Evolutionary conservation across 2,797 vertebrate species (phyloP).

Genomic region (Lithobates sylvaticus): DNA sequence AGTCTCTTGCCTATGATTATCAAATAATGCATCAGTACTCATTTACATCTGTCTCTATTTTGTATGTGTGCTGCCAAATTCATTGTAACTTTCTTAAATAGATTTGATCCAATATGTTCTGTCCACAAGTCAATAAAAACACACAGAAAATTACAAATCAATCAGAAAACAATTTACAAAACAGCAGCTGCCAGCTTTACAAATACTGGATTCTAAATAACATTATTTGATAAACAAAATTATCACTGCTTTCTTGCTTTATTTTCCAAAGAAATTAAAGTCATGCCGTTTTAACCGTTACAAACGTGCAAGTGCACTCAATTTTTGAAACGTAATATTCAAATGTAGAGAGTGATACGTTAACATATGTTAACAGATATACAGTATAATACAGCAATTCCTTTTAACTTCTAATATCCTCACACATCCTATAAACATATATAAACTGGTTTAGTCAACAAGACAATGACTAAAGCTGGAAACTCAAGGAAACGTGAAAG

Average conservation of each 20-base stretch:
- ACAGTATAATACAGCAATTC: too few species aligned
- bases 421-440: too few species aligned
- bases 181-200: conserved; percentile 15
- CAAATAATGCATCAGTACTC: background rate
- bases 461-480: too few species aligned
- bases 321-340: too few species aligned
- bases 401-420: too few species aligned
- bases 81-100: conserved; percentile 14
- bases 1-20: background rate
- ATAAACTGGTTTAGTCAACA: too few species aligned
- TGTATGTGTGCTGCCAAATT: conserved; percentile 2
- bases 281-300: background rate
- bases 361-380: too few species aligned
- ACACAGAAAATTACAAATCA: conserved; percentile 34
- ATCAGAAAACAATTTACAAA: conserved; percentile 47
- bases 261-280: background rate
- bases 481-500: too few species aligned
- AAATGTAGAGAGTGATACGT: too few species aligned
- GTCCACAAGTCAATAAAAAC: conserved; percentile 36
- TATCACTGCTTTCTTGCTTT: conserved; percentile 1
- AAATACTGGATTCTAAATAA: conserved; percentile 23
- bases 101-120: conserved; percentile 26
- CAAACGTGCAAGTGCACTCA: background rate
- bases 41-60: conserved; percentile 7
- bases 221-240: conserved; percentile 42